A percentile compares a stretch with the other conserved stretches of the same genome.
phyloP scores from a whole-genome alignment of 2,113 vertebrate genomes.

The Ascaphus truei region DNA sequence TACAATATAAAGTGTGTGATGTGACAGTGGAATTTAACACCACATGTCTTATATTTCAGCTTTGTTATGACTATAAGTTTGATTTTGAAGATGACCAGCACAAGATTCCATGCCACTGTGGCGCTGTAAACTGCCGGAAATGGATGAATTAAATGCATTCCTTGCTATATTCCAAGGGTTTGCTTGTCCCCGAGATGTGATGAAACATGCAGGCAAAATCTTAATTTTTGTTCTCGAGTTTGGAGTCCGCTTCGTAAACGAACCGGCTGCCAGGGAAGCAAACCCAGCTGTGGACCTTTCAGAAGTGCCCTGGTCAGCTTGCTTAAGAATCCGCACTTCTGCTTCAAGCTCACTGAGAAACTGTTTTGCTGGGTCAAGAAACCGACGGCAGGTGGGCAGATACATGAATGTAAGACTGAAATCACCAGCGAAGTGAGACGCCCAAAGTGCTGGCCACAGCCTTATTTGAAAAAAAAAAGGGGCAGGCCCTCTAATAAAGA shows the following conservation, averaged over 20 bases:
- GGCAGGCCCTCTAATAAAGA: slow-evolving; percentile 91
- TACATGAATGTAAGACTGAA: slow-evolving; percentile 82
- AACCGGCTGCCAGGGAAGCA: slow-evolving; percentile 37
- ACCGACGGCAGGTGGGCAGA: slow-evolving; percentile 56
- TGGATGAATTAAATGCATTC: slow-evolving; percentile 95
- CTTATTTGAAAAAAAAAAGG: slow-evolving; percentile 78
- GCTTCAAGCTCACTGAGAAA: slow-evolving; percentile 63
- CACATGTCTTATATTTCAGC: slow-evolving; percentile 61
- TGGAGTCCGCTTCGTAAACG: background rate
- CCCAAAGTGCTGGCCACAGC: slow-evolving; percentile 94
- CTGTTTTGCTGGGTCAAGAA: slow-evolving; percentile 59
- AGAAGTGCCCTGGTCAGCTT: slow-evolving; percentile 18
- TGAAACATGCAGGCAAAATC: slow-evolving; percentile 37
- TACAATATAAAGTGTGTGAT: too few species aligned
- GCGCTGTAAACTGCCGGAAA: slow-evolving; percentile 95
- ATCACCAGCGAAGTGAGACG: slow-evolving; percentile 93
- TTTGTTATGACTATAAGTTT: slow-evolving; percentile 97
- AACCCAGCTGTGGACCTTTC: background rate
- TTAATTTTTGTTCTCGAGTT: slow-evolving; percentile 6
- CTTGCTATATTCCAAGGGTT: slow-evolving; percentile 62
- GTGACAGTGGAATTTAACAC: background rate
- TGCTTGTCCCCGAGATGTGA: slow-evolving; percentile 64
- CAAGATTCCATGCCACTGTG: slow-evolving; percentile 98
- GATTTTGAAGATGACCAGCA: slow-evolving; percentile 98
- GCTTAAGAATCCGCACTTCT: slow-evolving; percentile 60